These are phyloP conservation scores for Sparus aurata DNA, from an alignment of 2,797 vertebrate species.

Conservation along the genomic window DNA sequence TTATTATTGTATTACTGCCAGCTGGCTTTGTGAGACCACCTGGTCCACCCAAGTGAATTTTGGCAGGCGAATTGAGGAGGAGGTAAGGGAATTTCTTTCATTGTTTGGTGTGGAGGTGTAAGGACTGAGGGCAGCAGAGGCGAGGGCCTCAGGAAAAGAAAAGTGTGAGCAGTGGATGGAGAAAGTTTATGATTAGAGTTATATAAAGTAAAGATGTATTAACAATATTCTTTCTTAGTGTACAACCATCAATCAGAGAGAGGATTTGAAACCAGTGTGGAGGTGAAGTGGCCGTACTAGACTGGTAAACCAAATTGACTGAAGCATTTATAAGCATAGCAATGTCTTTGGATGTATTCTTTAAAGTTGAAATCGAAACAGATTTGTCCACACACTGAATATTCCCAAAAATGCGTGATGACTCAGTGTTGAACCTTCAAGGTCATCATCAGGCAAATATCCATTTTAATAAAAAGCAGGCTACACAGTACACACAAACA, in stretches of 20 bases:
- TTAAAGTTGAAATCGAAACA: constrained; percentile 2
- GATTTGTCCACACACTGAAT: not conserved
- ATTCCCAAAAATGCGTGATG: not conserved
- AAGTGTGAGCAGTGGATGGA: constrained; percentile 11
- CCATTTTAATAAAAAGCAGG: not conserved
- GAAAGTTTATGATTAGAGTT: constrained; percentile 15
- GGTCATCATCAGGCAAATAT: not conserved
- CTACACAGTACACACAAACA: not conserved
- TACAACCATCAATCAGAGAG: constrained; percentile 24
- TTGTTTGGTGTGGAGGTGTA: constrained; percentile 45
- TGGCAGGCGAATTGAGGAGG: constrained; percentile 18
- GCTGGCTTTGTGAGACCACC: constrained; percentile 30
- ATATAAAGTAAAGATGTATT: constrained; percentile 21
- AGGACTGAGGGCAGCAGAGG: constrained; percentile 34
- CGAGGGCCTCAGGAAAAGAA: constrained; percentile 23
- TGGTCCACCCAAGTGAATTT: constrained; percentile 33
- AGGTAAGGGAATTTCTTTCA: constrained; percentile 31
- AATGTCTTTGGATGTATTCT: constrained; percentile 4
- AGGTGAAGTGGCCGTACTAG: constrained; percentile 26
- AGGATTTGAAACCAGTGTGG: constrained; percentile 16
- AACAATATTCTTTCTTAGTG: constrained; percentile 30
- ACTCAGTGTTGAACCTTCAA: not conserved
- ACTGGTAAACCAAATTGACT: constrained; percentile 9
- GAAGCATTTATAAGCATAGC: not conserved
- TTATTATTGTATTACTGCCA: constrained; percentile 7